Base-by-base conservation (phyloP, 2,113 vertebrate species). In the Bettongia penicillata region DNA sequence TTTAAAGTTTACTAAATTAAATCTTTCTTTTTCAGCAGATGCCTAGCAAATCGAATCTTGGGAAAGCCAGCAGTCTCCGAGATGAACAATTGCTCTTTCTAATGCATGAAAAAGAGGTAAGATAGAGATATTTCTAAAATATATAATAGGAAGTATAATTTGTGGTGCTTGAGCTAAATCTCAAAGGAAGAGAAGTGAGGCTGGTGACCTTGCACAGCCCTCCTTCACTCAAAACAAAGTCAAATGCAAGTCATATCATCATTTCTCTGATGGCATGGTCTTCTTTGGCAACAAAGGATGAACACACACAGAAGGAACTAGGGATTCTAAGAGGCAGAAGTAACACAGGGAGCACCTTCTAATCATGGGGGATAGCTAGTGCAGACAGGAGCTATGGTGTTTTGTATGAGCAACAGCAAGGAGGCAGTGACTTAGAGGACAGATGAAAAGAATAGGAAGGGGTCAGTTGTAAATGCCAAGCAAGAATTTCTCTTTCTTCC, bases 71-170 rank as follows among this genome's bases (percentile, higher is more conserved):
- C 98, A 96, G 97, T 94, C 97, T 98, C 91, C 95, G 89, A 0
- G 98, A 99, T 51, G 98, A 99, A 12, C 98, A 96, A 14, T 47
- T 92, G 0, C 77, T 97, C 1, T 96, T 98, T 61, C 98, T 90
- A 89, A 96, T 97, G 31, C 98, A 98, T 14, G 98, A 99, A 96
- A 99, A 98, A 92, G 98, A 99, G 99, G 99, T 99, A 98, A 91
- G 98, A 53, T 7, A n/a, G 37, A 25, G 95, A 1, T 91, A 8
- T 57, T 97, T 55, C 47, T 90, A 24, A 91, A 52, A 8, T 25
- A 47, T 43, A 14, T 8, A 2, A n/a, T 94, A 91, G 43, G 57
- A 55, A 91, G 26, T 7, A 89, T 16, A 24, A 26, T 48, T 95
- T 93, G 48, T 68, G 3, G 61, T 68, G 12, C 31, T 68, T 68